Evolutionary conservation across 2,113 vertebrate species (phyloP).

Genomic region (Coptodon bakossiorum): DNA sequence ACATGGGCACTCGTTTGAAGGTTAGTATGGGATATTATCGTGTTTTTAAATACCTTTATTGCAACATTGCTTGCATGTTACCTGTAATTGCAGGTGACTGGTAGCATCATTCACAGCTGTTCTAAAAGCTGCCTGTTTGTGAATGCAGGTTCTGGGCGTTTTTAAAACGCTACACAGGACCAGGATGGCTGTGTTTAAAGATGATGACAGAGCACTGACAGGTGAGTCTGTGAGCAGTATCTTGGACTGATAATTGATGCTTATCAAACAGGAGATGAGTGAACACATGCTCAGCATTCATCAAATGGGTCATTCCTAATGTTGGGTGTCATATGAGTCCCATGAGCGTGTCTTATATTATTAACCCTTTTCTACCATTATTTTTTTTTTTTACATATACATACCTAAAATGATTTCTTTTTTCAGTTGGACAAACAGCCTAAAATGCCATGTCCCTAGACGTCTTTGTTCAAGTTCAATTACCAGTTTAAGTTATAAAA

Average conservation of each 20-base stretch:
- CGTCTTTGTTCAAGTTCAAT: background rate
- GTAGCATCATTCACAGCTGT: background rate
- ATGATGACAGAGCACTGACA: constrained; percentile 60
- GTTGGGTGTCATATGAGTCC: background rate
- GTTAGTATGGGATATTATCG: constrained; percentile 25
- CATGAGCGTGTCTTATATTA: background rate
- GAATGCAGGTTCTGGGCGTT: constrained; percentile 55
- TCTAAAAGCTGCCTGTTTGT: background rate
- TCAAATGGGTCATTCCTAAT: background rate
- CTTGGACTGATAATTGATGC: background rate
- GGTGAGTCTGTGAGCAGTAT: constrained; percentile 33
- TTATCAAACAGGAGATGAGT: background rate
- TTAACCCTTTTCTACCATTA: background rate
- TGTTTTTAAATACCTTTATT: background rate
- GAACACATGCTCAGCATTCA: background rate
- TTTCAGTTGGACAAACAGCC: background rate
- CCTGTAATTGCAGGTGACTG: background rate
- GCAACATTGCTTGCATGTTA: background rate
- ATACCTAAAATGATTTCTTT: background rate
- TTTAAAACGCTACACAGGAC: constrained; percentile 74
- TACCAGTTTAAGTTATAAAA: background rate
- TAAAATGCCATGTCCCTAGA: background rate
- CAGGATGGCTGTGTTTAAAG: constrained; percentile 66
- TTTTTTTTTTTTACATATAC: rapidly evolving
- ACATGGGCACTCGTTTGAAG: constrained; percentile 70